These are phyloP conservation scores for Nothobranchius furzeri DNA, from an alignment of 2,113 vertebrate genomes.

Conservation along the genomic window DNA sequence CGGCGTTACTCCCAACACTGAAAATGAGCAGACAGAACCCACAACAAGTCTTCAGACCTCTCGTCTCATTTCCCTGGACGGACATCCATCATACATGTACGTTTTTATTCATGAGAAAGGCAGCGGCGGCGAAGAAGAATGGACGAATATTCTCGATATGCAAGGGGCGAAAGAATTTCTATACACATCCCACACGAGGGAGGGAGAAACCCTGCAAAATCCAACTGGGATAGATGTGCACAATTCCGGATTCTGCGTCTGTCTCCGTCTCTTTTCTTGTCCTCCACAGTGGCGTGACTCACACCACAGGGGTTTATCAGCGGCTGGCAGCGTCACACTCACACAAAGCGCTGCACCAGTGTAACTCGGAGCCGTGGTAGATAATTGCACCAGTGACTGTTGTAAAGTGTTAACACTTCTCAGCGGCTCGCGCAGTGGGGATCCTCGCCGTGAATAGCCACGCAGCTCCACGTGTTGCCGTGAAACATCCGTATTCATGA, in stretches of 20 bases:
- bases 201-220: conserved; percentile 48
- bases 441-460: conserved; percentile 54
- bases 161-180: conserved; percentile 31
- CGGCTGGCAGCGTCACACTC: conserved; percentile 60
- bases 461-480: conserved; percentile 59
- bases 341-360: conserved; percentile 54
- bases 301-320: conserved; percentile 73
- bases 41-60: conserved; percentile 9
- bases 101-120: conserved; percentile 30
- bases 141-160: conserved; percentile 36
- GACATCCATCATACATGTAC: conserved; percentile 39
- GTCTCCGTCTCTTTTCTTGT: conserved; percentile 23
- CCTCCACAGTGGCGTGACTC: conserved; percentile 60
- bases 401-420: conserved; percentile 68
- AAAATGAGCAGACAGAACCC: conserved; percentile 6
- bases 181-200: conserved; percentile 20
- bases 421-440: conserved; percentile 58
- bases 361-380: conserved; percentile 53
- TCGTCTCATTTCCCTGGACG: conserved; percentile 28
- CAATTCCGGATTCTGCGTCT: conserved; percentile 19
- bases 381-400: conserved; percentile 68
- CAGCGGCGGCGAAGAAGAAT: conserved; percentile 24
- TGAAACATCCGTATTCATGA: conserved; percentile 52
- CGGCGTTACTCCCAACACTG: too few species aligned
- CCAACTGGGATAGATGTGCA: conserved; percentile 33